A percentile compares a stretch with the other conserved stretches of the same genome.
These are phyloP conservation scores for Leucozona laternaria DNA, from an alignment of 2,888 invertebrate genomes.

Conservation along the genomic window DNA sequence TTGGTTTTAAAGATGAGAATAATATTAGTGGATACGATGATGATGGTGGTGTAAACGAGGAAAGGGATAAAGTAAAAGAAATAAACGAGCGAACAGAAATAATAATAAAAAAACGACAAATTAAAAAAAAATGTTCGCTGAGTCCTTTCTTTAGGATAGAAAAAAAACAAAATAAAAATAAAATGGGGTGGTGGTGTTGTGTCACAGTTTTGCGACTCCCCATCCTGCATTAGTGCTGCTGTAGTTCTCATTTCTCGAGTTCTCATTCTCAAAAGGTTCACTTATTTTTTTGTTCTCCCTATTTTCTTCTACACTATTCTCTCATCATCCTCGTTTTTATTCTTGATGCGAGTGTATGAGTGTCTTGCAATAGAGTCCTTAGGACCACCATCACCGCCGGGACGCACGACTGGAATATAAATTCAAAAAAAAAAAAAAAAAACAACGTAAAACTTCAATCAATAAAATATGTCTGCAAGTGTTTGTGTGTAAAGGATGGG, in stretches of 20 bases:
- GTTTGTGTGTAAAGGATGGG: slow-evolving; percentile 68
- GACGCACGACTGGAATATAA: slow-evolving; percentile 69
- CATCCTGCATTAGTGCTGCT: slow-evolving; percentile 65
- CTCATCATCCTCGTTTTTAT: slow-evolving; percentile 50
- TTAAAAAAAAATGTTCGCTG: slow-evolving; percentile 47
- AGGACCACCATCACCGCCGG: slow-evolving; percentile 38
- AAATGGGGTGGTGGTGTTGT: slow-evolving; percentile 71
- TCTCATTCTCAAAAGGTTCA: slow-evolving; percentile 57
- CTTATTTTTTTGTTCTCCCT: slow-evolving; percentile 34
- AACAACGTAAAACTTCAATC: slow-evolving; percentile 70
- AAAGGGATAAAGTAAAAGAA: slow-evolving; percentile 33
- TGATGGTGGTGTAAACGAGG: slow-evolving; percentile 16
- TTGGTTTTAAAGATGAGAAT: slow-evolving; percentile 64
- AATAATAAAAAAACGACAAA: slow-evolving; percentile 30
- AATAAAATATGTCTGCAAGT: slow-evolving; percentile 72
- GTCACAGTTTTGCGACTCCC: slow-evolving; percentile 70
- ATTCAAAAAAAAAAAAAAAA: slow-evolving; percentile 49
- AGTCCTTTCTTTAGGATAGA: slow-evolving; percentile 55
- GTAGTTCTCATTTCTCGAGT: slow-evolving; percentile 62
- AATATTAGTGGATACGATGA: slow-evolving; percentile 54
- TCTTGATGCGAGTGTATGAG: slow-evolving; percentile 61
- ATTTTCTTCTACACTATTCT: slow-evolving; percentile 38
- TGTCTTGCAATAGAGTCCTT: slow-evolving; percentile 61
- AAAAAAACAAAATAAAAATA: slow-evolving; percentile 21
- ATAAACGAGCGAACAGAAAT: slow-evolving; percentile 35